A percentile compares a stretch with the other conserved stretches of the same genome.
These are phyloP conservation scores for Aphelocoma californica DNA, from an alignment of 2,797 vertebrate species.

Conservation along the genomic window DNA sequence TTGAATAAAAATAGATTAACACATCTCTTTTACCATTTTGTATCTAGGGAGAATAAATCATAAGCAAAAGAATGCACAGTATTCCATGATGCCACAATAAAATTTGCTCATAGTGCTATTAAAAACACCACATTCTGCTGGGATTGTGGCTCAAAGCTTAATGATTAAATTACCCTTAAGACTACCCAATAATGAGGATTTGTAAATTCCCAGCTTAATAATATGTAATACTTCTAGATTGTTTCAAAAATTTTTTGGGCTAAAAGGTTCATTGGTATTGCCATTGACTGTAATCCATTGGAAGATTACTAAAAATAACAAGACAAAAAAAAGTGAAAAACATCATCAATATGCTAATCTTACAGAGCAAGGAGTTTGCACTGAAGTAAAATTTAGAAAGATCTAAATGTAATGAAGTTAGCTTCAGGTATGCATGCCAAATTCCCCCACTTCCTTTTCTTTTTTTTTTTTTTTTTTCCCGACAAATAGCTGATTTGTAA, in stretches of 20 bases:
- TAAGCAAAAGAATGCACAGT: constrained; percentile 60
- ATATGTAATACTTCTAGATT: not conserved
- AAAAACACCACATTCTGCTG: constrained; percentile 51
- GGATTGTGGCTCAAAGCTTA: constrained; percentile 48
- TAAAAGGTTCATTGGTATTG: not conserved
- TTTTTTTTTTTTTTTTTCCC: not conserved
- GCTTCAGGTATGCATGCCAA: constrained; percentile 32
- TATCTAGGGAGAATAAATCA: constrained; percentile 68
- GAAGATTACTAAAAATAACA: constrained; percentile 24
- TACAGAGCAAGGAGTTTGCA: constrained; percentile 24
- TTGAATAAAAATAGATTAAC: constrained; percentile 70
- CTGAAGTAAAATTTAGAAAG: constrained; percentile 58
- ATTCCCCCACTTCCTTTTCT: constrained; percentile 28
- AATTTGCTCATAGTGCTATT: constrained; percentile 50
- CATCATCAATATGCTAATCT: constrained; percentile 28
- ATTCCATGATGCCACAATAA: constrained; percentile 56
- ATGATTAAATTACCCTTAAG: constrained; percentile 51
- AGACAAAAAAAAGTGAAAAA: not conserved
- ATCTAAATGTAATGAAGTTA: constrained; percentile 52
- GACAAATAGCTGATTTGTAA: constrained; percentile 30
- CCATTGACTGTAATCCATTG: not conserved
- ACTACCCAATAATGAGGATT: constrained; percentile 36
- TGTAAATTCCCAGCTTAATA: constrained; percentile 40
- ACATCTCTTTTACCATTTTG: constrained; percentile 59
- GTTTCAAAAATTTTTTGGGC: not conserved